Evolutionary conservation across 2,113 vertebrate species (phyloP).

Genomic region (Prochilodus magdalenae): DNA sequence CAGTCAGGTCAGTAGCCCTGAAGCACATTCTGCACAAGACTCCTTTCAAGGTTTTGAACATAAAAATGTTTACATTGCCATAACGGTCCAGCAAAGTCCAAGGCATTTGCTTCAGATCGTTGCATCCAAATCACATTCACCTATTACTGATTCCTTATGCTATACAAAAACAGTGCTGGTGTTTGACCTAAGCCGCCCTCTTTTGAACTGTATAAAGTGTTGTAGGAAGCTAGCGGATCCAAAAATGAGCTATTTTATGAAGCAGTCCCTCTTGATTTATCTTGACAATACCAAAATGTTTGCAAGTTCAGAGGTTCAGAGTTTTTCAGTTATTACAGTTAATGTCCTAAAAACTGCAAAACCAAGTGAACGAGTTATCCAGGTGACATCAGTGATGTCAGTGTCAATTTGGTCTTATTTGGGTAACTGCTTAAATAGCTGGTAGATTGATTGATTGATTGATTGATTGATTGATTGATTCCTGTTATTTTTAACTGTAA

Average conservation of each 20-base stretch:
- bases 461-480: no score
- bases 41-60: conserved; percentile 9
- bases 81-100: background rate
- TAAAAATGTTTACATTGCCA: background rate
- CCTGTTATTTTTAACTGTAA: no score
- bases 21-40: background rate
- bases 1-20: background rate
- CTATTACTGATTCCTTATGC: background rate
- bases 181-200: background rate
- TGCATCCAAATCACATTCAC: background rate
- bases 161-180: background rate
- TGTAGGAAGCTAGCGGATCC: background rate
- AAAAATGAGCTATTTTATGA: background rate
- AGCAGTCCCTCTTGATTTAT: background rate
- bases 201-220: background rate
- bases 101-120: background rate
- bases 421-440: no score
- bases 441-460: no score
- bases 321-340: no score
- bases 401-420: no score
- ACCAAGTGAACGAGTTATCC: no score
- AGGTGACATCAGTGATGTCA: no score
- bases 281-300: conserved; percentile 14
- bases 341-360: no score
- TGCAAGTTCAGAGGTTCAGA: no score